Evolutionary conservation across 2,113 vertebrate genomes (phyloP).

Genomic region (Promerops cafer): DNA sequence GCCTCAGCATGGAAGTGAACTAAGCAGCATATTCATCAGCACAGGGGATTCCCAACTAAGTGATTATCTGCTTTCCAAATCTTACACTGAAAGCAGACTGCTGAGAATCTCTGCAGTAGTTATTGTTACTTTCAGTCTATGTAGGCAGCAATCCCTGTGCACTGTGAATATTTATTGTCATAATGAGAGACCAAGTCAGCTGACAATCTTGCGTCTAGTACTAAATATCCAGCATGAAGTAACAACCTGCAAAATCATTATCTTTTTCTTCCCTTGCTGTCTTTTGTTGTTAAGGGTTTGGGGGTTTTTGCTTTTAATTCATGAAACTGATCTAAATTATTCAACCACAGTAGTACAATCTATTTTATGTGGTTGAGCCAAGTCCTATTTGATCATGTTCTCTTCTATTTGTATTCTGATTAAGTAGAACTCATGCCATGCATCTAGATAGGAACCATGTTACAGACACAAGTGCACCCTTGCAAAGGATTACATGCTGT

Average conservation of each 20-base stretch:
- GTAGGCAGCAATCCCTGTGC: not conserved
- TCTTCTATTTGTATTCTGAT: not conserved
- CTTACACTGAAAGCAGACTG: not conserved
- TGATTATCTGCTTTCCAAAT: slow-evolving; percentile 39
- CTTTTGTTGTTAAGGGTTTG: not conserved
- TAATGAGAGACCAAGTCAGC: not conserved
- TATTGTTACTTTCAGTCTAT: not conserved
- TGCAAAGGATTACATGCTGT: not conserved
- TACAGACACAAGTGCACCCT: not conserved
- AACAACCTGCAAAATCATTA: not conserved
- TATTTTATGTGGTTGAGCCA: not conserved
- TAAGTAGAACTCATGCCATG: not conserved
- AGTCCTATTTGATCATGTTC: not conserved
- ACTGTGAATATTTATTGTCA: slow-evolving; percentile 27
- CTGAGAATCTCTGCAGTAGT: not conserved
- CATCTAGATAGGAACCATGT: not conserved
- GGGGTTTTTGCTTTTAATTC: not conserved
- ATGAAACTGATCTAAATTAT: not conserved
- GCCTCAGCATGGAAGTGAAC: slow-evolving; percentile 25
- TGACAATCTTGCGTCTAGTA: not conserved
- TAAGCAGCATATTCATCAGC: slow-evolving; percentile 38
- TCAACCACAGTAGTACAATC: not conserved
- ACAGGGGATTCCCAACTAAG: slow-evolving; percentile 28
- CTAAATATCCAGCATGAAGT: not conserved
- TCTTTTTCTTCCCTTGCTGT: not conserved